Conservation (phyloP, 2,888 invertebrate genomes). For the Neria commutata region DNA sequence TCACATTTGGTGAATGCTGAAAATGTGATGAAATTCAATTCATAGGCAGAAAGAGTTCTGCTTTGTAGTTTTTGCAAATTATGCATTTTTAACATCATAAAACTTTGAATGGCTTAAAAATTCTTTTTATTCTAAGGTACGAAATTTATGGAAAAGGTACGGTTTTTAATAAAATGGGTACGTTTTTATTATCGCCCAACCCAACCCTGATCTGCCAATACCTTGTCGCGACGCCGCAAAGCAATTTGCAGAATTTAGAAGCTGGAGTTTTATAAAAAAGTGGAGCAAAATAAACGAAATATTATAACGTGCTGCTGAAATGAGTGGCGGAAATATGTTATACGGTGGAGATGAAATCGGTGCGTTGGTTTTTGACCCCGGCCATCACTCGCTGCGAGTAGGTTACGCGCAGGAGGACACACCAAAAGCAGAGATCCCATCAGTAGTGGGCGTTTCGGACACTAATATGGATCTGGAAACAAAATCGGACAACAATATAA, state of each 20-base stretch:
- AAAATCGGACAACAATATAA: slow-evolving; percentile 76
- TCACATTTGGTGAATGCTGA: too few species aligned
- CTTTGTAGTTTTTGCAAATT: too few species aligned
- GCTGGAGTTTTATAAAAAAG: background rate
- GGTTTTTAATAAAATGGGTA: too few species aligned
- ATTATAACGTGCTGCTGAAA: slow-evolving; percentile 24
- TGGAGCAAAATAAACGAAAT: background rate
- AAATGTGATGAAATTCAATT: too few species aligned
- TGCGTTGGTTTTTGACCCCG: slow-evolving; percentile 96
- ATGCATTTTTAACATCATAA: too few species aligned
- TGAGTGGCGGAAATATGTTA: slow-evolving; percentile 71
- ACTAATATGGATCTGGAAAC: slow-evolving; percentile 77
- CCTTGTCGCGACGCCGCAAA: slow-evolving; percentile 2
- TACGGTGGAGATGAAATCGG: slow-evolving; percentile 98
- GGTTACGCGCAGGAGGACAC: slow-evolving; percentile 95
- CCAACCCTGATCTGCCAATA: too few species aligned
- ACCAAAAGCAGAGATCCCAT: slow-evolving; percentile 98
- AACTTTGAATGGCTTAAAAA: too few species aligned
- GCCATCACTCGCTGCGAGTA: slow-evolving; percentile 82
- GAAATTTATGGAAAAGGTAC: too few species aligned
- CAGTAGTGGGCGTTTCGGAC: slow-evolving; percentile 81
- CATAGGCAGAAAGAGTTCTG: too few species aligned
- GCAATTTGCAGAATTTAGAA: background rate
- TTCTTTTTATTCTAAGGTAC: too few species aligned
- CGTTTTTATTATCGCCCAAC: too few species aligned